Base-by-base conservation (phyloP, 2,113 vertebrate species). In the Butorides virescens region DNA sequence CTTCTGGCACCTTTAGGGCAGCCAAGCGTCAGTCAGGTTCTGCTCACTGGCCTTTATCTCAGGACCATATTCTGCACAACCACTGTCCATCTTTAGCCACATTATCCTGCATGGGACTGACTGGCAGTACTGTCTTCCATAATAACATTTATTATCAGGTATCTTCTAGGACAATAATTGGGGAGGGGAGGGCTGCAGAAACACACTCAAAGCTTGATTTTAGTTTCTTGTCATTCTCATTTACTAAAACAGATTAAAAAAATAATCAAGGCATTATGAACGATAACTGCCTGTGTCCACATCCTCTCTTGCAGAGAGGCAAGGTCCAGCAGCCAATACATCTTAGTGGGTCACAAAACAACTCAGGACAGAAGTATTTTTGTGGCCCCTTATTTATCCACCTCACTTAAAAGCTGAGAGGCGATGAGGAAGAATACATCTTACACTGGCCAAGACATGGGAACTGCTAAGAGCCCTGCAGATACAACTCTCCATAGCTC, bases 121-220 rank as follows among this genome's bases (percentile, higher is more conserved):
- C 52, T 42, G 29, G 25, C 50, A 86, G 25, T n/a, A 61, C 50
- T 26, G 14, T 37, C 46, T 86, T 93, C 13, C 30, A 32, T 67
- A 56, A 53, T 4, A 44, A 27, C 15, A 52, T 67, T 87, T 59
- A 52, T 32, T 47, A 44, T 34, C 21, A 56, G 17, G 2, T 39
- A 30, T 19, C 50, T 73, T 44, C 46, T 34, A 44, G 34, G 23
- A 53, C 0, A 23, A 34, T 42, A 74, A 56, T 0, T 1, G 5
- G 6, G 5, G 7, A 6, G 26, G 10, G 20, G 8, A 7, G 2
- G 1, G 16, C 7, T 34, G 11, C 5, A 88, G 36, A 86, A 83
- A 66, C 20, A 39, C 20, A 53, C 8, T 25, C 11, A 79, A 59
- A 80, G 13, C 4, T 68, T 50, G 14, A 44, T 47, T 93, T 78